A percentile compares a stretch with the other conserved stretches of the same genome.
phyloP scores from a whole-genome alignment of 2,888 invertebrate genomes.

The Xestia xanthographa region DNA sequence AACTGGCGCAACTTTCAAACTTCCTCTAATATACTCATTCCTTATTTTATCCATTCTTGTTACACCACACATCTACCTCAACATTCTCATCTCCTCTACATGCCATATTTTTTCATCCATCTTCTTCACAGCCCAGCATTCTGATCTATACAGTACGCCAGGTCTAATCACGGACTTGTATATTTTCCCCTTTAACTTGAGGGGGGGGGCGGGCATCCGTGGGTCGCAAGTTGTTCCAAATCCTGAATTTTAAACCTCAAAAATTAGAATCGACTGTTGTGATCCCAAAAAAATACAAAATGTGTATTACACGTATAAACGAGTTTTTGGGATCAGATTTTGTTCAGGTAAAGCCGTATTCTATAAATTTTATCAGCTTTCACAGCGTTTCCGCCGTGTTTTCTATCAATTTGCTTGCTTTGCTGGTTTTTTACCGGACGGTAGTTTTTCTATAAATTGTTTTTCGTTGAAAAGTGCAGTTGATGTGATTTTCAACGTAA shows the following conservation, averaged over 20 bases:
- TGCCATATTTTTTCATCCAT: too few species aligned
- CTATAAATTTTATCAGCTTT: conserved; percentile 48
- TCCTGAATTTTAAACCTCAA: background rate
- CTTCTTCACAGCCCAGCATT: too few species aligned
- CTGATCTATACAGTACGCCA: too few species aligned
- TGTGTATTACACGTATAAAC: conserved; percentile 31
- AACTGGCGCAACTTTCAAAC: too few species aligned
- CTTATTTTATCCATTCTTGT: too few species aligned
- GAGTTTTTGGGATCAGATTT: conserved; percentile 38
- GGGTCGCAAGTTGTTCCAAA: too few species aligned
- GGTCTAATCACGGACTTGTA: too few species aligned
- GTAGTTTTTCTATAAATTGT: conserved; percentile 16
- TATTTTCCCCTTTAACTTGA: too few species aligned
- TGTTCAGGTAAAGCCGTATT: conserved; percentile 10
- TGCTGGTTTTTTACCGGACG: conserved; percentile 25
- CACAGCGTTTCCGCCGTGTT: conserved; percentile 44
- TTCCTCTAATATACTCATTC: too few species aligned
- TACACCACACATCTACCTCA: too few species aligned
- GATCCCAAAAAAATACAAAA: background rate
- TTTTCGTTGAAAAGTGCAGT: conserved; percentile 4
- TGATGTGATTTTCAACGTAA: conserved; percentile 23
- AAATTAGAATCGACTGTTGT: background rate
- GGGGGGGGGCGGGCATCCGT: too few species aligned
- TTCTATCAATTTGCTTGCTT: conserved; percentile 57
- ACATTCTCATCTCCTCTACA: too few species aligned